phyloP scores from a whole-genome alignment of 92 coral and sea anemone genomes.

The Desmophyllum pertusum region DNA sequence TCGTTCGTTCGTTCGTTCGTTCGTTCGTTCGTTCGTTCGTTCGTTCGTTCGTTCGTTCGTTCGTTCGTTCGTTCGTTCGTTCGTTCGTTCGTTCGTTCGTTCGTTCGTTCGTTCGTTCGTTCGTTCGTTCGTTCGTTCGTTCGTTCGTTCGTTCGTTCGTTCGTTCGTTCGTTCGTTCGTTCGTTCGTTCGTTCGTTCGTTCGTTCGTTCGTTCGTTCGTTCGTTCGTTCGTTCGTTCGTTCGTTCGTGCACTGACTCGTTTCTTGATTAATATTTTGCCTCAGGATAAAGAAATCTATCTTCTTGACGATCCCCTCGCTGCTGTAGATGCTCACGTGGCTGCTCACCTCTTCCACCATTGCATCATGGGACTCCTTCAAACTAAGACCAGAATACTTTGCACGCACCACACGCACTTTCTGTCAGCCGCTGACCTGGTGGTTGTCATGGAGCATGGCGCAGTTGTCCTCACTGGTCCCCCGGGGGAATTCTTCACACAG shows the following conservation, averaged over 20 bases:
- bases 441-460: constrained; percentile 84
- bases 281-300: constrained; percentile 90
- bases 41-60: not conserved
- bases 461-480: constrained; percentile 79
- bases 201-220: not conserved
- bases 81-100: too few relatives aligned
- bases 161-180: too few relatives aligned
- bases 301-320: constrained; percentile 95
- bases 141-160: not conserved
- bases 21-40: not conserved
- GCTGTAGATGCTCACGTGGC: constrained; percentile 98
- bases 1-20: too few relatives aligned
- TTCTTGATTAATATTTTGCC: not conserved
- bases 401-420: constrained; percentile 94
- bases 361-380: constrained; percentile 92
- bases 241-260: not conserved
- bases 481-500: constrained; percentile 63
- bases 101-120: not conserved
- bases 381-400: constrained; percentile 96
- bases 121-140: not conserved
- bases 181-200: too few relatives aligned
- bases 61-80: too few relatives aligned
- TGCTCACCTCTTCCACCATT: constrained; percentile 91
- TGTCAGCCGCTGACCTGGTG: constrained; percentile 87
- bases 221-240: not conserved